phyloP scores from a whole-genome alignment of 2,888 invertebrate species.

The Saturnia japonica region DNA sequence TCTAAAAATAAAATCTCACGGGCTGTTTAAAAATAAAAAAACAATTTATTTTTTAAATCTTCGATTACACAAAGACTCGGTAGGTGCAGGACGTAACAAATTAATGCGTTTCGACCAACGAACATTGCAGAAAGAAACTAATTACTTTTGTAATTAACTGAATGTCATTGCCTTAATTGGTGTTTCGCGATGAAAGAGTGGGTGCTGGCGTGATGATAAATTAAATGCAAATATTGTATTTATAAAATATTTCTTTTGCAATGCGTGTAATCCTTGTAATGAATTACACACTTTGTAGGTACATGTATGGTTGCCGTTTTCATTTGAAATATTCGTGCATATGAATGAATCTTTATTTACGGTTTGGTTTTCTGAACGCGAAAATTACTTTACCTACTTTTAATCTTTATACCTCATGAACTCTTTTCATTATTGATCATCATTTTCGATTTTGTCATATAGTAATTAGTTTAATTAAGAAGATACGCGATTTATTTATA shows the following conservation, averaged over 20 bases:
- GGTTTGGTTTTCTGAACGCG: neutral
- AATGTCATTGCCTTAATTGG: constrained; percentile 61
- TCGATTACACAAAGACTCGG: constrained; percentile 1
- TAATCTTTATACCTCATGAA: neutral
- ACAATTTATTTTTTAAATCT: neutral
- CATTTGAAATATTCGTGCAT: neutral
- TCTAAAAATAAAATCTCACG: neutral
- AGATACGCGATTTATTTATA: neutral
- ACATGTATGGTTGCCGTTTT: constrained; percentile 10
- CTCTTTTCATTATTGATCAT: neutral
- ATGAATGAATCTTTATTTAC: neutral
- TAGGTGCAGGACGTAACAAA: constrained; percentile 15
- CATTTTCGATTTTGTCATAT: neutral
- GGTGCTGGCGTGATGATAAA: constrained; percentile 64
- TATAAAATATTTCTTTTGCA: constrained; percentile 30
- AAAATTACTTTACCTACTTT: neutral
- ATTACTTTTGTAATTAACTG: constrained; percentile 65
- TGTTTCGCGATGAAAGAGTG: constrained; percentile 56
- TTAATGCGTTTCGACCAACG: constrained; percentile 28
- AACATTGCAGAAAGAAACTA: constrained; percentile 51
- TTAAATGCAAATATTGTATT: constrained; percentile 57
- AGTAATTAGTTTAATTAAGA: neutral
- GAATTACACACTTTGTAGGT: constrained; percentile 25
- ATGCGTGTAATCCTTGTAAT: constrained; percentile 32
- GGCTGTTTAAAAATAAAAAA: neutral